These are phyloP conservation scores for Sturmia bella DNA, from an alignment of 2,888 invertebrate genomes.

Conservation along the genomic window DNA sequence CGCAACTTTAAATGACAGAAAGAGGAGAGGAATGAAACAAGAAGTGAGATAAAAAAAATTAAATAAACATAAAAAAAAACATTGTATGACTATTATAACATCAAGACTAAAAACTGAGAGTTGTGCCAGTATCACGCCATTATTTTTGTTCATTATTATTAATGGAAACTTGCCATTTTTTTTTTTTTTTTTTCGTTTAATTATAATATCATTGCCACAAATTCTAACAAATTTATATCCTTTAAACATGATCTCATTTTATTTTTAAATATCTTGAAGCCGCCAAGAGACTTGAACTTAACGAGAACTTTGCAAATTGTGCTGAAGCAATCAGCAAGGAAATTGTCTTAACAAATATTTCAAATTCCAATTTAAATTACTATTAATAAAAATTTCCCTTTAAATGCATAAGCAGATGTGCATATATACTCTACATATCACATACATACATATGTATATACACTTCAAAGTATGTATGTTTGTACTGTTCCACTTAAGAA, in stretches of 20 bases:
- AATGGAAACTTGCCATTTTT: constrained; percentile 55
- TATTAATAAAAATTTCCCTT: no score
- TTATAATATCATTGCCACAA: constrained; percentile 62
- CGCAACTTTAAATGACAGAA: constrained; percentile 28
- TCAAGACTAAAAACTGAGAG: constrained; percentile 9
- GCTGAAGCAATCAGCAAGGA: no score
- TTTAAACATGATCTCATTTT: constrained; percentile 24
- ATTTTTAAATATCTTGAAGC: background rate
- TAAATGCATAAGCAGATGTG: no score
- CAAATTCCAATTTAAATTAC: no score
- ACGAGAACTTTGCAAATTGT: no score
- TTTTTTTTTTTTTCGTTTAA: constrained; percentile 49
- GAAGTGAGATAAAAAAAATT: constrained; percentile 22
- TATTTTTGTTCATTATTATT: constrained; percentile 68
- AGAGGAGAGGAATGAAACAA: background rate
- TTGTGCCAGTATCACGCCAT: constrained; percentile 38
- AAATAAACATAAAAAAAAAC: constrained; percentile 31
- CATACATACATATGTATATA: no score
- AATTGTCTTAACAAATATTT: no score
- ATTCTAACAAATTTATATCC: constrained; percentile 45
- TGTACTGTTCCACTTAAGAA: no score
- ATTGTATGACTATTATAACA: constrained; percentile 32
- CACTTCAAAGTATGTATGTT: no score
- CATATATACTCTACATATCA: no score
- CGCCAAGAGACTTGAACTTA: no score